A percentile compares a stretch with the other conserved stretches of the same genome.
phyloP scores from a whole-genome alignment of 2,113 vertebrate species.

The Gymnarchus niloticus region DNA sequence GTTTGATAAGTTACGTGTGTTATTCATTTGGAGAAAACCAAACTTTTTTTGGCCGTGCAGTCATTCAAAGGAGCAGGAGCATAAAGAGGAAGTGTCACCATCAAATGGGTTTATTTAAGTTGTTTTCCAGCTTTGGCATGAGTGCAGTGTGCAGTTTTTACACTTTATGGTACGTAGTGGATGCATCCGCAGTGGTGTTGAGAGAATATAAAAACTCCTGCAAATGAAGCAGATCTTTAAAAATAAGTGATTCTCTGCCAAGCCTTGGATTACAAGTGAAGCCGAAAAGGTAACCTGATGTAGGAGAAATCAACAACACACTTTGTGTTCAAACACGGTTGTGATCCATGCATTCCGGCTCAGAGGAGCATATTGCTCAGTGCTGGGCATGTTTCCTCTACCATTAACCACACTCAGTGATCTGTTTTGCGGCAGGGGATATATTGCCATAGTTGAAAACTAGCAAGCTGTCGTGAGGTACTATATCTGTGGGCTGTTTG shows the following conservation, averaged over 20 bases:
- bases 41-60: no score
- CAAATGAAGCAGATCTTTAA: not conserved
- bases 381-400: no score
- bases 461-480: not conserved
- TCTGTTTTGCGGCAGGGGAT: not conserved
- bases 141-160: not conserved
- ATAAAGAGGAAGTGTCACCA: no score
- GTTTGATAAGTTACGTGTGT: no score
- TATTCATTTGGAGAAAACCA: no score
- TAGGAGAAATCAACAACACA: not conserved
- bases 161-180: not conserved
- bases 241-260: not conserved
- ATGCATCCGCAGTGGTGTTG: not conserved
- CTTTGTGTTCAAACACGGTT: no score
- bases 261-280: not conserved
- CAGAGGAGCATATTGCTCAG: no score
- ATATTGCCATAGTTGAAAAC: not conserved
- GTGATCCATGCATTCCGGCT: no score
- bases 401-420: no score
- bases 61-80: no score
- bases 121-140: not conserved
- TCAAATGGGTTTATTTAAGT: not conserved
- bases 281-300: not conserved
- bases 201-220: not conserved
- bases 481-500: not conserved